phyloP scores from a whole-genome alignment of 2,888 invertebrate species.

The Lydus trimaculatus region DNA sequence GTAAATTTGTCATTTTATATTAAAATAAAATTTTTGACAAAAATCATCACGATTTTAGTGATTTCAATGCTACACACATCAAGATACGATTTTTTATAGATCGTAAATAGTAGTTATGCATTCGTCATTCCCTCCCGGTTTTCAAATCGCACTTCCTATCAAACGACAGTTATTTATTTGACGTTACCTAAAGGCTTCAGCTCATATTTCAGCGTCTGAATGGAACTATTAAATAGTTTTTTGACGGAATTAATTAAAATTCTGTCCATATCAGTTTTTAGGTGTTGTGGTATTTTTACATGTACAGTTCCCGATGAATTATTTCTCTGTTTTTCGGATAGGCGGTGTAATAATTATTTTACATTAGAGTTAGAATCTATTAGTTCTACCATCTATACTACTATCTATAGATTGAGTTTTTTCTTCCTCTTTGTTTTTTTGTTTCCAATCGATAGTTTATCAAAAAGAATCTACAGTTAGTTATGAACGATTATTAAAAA shows the following conservation, averaged over 20 bases:
- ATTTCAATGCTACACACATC: not conserved
- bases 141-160: conserved; percentile 22
- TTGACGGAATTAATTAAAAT: conserved; percentile 33
- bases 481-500: not conserved
- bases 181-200: conserved; percentile 26
- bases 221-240: conserved; percentile 31
- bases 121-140: not conserved
- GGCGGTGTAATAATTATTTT: conserved; percentile 19
- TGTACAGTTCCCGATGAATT: conserved; percentile 22
- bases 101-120: no score
- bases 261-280: conserved; percentile 22
- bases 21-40: not conserved
- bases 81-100: no score
- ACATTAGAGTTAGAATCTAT: conserved; percentile 15
- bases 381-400: conserved; percentile 12
- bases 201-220: conserved; percentile 33
- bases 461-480: not conserved
- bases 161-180: conserved; percentile 28
- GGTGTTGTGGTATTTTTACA: conserved; percentile 18
- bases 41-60: not conserved
- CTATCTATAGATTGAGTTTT: conserved; percentile 14
- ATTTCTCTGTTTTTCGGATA: conserved; percentile 27
- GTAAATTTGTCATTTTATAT: not conserved
- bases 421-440: conserved; percentile 11
- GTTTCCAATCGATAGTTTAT: not conserved